These are phyloP conservation scores for Darevskia nairensis DNA, from an alignment of 2,797 vertebrate genomes.

Conservation along the genomic window DNA sequence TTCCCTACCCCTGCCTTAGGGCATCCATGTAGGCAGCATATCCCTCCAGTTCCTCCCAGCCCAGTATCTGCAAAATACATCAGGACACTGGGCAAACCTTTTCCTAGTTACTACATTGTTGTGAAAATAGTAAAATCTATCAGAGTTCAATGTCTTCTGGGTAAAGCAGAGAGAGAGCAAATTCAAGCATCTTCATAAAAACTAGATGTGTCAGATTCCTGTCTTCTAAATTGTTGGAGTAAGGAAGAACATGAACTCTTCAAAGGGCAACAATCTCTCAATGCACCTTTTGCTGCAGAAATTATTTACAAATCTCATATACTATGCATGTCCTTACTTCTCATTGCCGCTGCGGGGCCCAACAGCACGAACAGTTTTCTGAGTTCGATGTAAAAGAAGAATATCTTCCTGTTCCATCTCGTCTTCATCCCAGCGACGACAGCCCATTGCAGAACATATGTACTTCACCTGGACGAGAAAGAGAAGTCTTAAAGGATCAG, in stretches of 20 bases:
- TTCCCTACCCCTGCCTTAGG: too few species aligned
- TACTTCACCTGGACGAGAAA: constrained; percentile 86
- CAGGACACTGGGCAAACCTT: accelerated
- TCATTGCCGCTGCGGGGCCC: constrained; percentile 93
- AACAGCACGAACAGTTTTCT: constrained; percentile 96
- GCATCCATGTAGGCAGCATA: background rate
- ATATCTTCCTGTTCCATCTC: constrained; percentile 89
- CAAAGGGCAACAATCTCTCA: accelerated
- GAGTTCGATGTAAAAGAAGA: constrained; percentile 92
- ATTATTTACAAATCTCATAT: accelerated
- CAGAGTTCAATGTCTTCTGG: background rate
- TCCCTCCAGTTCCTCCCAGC: background rate
- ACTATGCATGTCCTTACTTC: constrained; percentile 83
- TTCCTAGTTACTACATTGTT: background rate
- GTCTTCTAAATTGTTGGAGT: background rate
- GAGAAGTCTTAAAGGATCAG: background rate
- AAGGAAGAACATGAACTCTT: background rate
- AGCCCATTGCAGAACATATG: constrained; percentile 95
- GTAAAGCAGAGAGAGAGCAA: background rate
- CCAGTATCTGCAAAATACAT: background rate
- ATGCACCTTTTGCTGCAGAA: too few species aligned
- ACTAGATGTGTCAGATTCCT: background rate
- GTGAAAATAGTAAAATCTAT: background rate
- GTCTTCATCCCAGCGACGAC: constrained; percentile 90
- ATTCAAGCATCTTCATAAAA: background rate